Evolutionary conservation across 2,888 invertebrate genomes (phyloP), one percentile per base, ranked within the genome.

Genomic region (Andrena praecox): DNA sequence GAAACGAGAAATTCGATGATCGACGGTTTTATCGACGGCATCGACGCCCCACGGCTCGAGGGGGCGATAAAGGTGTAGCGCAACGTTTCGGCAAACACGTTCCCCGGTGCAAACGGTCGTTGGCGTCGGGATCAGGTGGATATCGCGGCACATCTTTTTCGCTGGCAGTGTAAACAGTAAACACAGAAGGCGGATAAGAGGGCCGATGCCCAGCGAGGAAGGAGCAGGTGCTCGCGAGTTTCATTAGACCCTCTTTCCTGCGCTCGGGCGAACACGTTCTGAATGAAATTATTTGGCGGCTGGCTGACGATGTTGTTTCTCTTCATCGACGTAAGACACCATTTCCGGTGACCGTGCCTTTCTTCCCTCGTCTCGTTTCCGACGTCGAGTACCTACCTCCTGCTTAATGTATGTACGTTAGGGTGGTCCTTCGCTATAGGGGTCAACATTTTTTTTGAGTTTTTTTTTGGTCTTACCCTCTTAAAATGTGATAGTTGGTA

Each of bases 201-300:
- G 42, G 85, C 76, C 54, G 69, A 48, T 75, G 24, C 33, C 70
- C 73, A 77, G 69, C 68, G 70, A 64, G 71, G 67, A 76, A 20
- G 66, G 79, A 56, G 90, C 91, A 91, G 91, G 88, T 91, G 91
- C 85, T 88, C 71, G 33, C 73, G 85, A 86, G 85, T 89, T 92
- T 92, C 92, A 91, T 92, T 92, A 92, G 91, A 92, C 89, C 90
- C 91, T 91, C 90, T 90, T 93, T 50, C 59, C 27, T 60, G 64
- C 50, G 62, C 24, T 60, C 8, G 2, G 56, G 24, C 4, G 27
- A 27, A 56, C 27, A 56, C 27, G 31, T 24, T 56, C 56, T 12
- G 33, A 35, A 29, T 20, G 52, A 82, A 69, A 81, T 81, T n/a
- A 73, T 73, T 56, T 68, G 77, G 60, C 48, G 33, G 52, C 60